Evolutionary conservation across 2,888 invertebrate genomes (phyloP), one percentile per base, ranked within the genome.

Genomic region (Troides oblongomaculatus): DNA sequence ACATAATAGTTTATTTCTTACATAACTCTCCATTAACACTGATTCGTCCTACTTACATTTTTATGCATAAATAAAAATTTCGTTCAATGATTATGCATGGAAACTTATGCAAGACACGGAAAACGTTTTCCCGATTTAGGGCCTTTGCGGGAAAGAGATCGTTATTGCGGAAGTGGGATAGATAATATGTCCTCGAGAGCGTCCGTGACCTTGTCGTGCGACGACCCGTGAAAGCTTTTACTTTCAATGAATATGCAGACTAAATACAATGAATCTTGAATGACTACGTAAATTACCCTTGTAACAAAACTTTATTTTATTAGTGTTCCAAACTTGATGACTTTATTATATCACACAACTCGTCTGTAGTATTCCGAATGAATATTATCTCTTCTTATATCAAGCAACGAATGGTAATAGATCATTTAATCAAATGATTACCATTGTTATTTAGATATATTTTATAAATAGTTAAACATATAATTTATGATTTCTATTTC

Each of bases 171-270:
- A 14, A 68, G 68, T 58, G 57, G 46, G 57, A 56, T 56, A 17
- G 65, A 39, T 30, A 46, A 30, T 30, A 3, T 25, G 36, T 57
- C 58, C 53, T 59, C 60, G 63, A 67, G 60, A 60, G 62, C 73
- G 78, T 64, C 78, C 80, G 72, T 79, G 80, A 78, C 82, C 82
- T 81, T 82, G 79, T 62, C 36, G 74, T 74, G 72, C 72, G 77
- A 75, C 71, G 70, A 78, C 79, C 76, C 73, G 71, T 73, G 72
- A 65, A 70, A 74, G 75, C 78, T 76, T 77, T 78, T 77, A 77
- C 76, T 79, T 79, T 76, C 70, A 58, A 66, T 59, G 69, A 66
- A 64, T 68, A 65, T 60, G 30, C 67, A 30, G 43, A 68, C 66
- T 65, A 25, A 61, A 60, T 23, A 56, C 46, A 70, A 70, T 43